Evolutionary conservation across 2,888 invertebrate species (phyloP).

Genomic region (Pasiphila rectangulata): DNA sequence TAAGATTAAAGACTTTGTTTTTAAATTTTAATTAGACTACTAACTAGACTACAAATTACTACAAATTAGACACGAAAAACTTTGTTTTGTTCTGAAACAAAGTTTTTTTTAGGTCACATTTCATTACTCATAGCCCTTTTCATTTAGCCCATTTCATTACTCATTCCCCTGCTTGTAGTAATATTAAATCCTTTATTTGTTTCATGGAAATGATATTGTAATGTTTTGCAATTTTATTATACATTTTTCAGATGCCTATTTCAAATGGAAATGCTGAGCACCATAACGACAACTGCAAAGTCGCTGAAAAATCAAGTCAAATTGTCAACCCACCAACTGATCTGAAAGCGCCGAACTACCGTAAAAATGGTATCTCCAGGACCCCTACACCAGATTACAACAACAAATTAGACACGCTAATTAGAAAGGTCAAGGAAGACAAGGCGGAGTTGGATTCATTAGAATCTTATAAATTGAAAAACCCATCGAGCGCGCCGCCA

Average conservation of each 20-base stretch:
- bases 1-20: too few relatives aligned
- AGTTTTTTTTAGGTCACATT: too few relatives aligned
- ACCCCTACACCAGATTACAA: constrained; percentile 71
- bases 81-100: too few relatives aligned
- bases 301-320: constrained; percentile 6
- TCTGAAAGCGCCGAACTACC: constrained; percentile 51
- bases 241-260: constrained; percentile 59
- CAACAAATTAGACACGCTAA: constrained; percentile 51
- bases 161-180: too few relatives aligned
- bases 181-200: too few relatives aligned
- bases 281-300: constrained; percentile 54
- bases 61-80: too few relatives aligned
- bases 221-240: not conserved
- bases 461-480: constrained; percentile 87
- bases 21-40: too few relatives aligned
- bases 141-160: too few relatives aligned
- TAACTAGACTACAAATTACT: too few relatives aligned
- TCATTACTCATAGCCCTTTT: too few relatives aligned
- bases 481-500: constrained; percentile 81
- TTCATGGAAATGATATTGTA: too few relatives aligned
- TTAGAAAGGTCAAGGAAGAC: constrained; percentile 68
- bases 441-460: constrained; percentile 88
- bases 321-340: constrained; percentile 33
- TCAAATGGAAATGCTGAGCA: constrained; percentile 55
- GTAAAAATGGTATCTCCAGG: constrained; percentile 59